Evolutionary conservation across 2,888 invertebrate genomes (phyloP), one percentile per base, ranked within the genome.

Genomic region (Erannis defoliaria): DNA sequence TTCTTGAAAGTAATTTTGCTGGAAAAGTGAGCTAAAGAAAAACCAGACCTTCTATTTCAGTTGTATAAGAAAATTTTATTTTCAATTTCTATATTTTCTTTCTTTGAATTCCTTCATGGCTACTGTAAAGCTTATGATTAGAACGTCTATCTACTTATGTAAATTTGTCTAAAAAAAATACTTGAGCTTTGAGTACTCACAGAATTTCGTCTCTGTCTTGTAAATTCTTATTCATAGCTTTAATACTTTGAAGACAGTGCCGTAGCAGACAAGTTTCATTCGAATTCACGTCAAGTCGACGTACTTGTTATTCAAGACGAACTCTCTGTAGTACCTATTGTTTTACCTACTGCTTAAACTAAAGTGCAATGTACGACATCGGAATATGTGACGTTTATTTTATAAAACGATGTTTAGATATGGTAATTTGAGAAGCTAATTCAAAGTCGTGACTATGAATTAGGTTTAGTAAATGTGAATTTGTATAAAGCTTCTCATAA

Each of bases 281-380:
- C 84, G 86, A 87, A 90, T 92, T 91, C 91, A 86, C 82, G 86
- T 87, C 90, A 85, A 88, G 89, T 40, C 80, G 61, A 62, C 85
- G 85, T 89, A 89, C 89, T 90, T 93, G 90, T 91, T 90, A 93
- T 93, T 92, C 92, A 89, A 90, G 85, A 80, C 87, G 81, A 75
- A 76, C 82, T 82, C 85, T 78, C 74, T 69, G 76, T 78, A 77
- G 82, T 83, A 80, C 80, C 84, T 89, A 90, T 90, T 92, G 92
- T 92, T 90, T 92, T 86, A 90, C 85, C 84, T 83, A 82, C 72
- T 74, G 72, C 73, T 77, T 81, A 75, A 76, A 76, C 72, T 68
- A 64, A 68, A 68, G 73, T 76, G 73, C 73, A 72, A 69, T 64
- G 64, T 62, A 66, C 62, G 63, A 65, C 61, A 61, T 55, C 12